These are phyloP conservation scores for Bugula neritina DNA, from an alignment of 2,888 invertebrate species.

Conservation along the genomic window DNA sequence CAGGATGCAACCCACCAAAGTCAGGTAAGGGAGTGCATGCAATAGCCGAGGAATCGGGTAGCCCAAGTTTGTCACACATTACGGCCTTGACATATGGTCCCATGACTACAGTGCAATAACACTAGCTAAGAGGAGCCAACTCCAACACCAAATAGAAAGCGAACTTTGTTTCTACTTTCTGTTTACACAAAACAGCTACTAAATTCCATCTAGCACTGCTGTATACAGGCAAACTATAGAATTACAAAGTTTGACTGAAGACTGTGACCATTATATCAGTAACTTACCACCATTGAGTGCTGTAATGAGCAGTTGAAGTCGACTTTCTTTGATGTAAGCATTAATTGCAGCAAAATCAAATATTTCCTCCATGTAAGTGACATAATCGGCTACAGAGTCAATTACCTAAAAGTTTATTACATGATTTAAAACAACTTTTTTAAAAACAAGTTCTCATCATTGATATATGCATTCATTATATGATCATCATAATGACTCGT, in stretches of 20 bases:
- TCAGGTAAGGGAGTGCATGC: conserved; percentile 79
- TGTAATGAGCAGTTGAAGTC: conserved; percentile 79
- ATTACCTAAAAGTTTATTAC: conserved; percentile 63
- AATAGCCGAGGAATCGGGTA: conserved; percentile 65
- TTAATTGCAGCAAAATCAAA: conserved; percentile 84
- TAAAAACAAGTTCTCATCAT: no score
- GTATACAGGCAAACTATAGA: no score
- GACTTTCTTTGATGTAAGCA: conserved; percentile 65
- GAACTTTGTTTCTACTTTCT: no score
- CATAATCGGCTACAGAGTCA: conserved; percentile 83
- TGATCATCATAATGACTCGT: no score
- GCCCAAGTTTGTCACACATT: conserved; percentile 78
- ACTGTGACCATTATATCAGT: no score
- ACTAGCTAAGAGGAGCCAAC: no score
- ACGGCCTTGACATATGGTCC: conserved; percentile 89
- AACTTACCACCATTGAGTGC: conserved; percentile 83
- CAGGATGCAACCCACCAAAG: conserved; percentile 90
- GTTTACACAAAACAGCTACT: no score
- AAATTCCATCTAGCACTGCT: no score
- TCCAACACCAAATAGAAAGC: no score
- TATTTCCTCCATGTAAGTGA: conserved; percentile 84
- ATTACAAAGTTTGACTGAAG: no score
- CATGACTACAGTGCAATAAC: conserved; percentile 81
- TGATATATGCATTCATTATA: no score
- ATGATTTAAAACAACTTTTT: no score